phyloP scores from a whole-genome alignment of 64 coral and sea anemone genomes.

The Orbicella faveolata region DNA sequence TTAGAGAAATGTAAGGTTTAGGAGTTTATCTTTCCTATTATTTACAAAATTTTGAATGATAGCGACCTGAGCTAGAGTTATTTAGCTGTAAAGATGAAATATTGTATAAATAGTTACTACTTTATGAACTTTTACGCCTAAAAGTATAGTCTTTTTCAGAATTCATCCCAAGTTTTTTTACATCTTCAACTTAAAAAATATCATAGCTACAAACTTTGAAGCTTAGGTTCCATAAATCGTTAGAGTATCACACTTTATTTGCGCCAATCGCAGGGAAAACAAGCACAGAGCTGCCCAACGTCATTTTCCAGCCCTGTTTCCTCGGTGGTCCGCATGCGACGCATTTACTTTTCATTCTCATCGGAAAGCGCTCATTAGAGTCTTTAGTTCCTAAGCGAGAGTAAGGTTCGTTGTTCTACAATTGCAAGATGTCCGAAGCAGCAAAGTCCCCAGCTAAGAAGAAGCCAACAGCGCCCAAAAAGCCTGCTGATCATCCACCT shows the following conservation, averaged over 20 bases:
- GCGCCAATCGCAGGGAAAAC: background rate
- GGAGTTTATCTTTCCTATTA: too few species aligned
- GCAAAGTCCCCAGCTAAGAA: slow-evolving; percentile 2
- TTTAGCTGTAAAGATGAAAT: too few species aligned
- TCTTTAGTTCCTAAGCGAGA: background rate
- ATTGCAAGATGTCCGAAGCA: slow-evolving; percentile 1
- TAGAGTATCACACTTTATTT: background rate
- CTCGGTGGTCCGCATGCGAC: background rate
- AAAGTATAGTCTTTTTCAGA: too few species aligned
- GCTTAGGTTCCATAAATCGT: background rate
- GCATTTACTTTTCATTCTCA: background rate
- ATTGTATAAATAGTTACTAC: too few species aligned
- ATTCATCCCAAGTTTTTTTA: background rate
- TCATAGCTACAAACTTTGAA: background rate
- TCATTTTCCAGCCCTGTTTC: background rate
- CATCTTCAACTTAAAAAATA: background rate
- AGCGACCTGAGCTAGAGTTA: too few species aligned
- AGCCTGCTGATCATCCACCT: slow-evolving; percentile 9
- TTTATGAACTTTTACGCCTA: too few species aligned
- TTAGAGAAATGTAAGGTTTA: too few species aligned
- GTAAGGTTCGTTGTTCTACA: background rate
- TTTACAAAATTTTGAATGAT: too few species aligned
- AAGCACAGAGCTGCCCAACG: background rate
- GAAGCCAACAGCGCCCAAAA: slow-evolving; percentile 6
- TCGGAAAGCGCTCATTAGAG: background rate